These are phyloP conservation scores for Sclerodermus sp. DNA, from an alignment of 2,888 invertebrate species.

Conservation along the genomic window DNA sequence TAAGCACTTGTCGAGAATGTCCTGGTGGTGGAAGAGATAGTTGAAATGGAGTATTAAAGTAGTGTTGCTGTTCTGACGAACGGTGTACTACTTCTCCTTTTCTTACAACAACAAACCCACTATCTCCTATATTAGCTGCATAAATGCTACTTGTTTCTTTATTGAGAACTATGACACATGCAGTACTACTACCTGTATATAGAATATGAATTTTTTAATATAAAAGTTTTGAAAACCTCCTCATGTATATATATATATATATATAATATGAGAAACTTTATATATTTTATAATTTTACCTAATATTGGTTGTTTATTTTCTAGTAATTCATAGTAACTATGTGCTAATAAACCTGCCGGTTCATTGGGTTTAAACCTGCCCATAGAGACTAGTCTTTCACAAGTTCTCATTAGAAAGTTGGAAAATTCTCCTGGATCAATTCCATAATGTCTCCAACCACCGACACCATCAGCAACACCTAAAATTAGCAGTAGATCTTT, in stretches of 20 bases:
- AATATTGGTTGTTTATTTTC: conserved; percentile 90
- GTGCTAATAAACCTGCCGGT: conserved; percentile 86
- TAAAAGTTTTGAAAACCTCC: too few relatives aligned
- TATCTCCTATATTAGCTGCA: conserved; percentile 98
- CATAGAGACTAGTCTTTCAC: conserved; percentile 87
- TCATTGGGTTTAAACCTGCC: conserved; percentile 85
- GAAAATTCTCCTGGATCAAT: conserved; percentile 98
- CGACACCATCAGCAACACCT: conserved; percentile 99
- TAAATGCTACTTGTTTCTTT: conserved; percentile 87
- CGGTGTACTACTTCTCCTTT: conserved; percentile 85
- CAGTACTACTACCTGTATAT: conserved; percentile 88
- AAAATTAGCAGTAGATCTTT: conserved; percentile 5
- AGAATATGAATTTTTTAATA: neutral
- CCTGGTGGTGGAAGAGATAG: conserved; percentile 91
- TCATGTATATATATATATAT: too few relatives aligned
- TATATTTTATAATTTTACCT: conserved; percentile 62
- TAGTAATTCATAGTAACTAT: conserved; percentile 88
- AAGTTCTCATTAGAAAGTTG: conserved; percentile 89
- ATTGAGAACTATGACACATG: conserved; percentile 93
- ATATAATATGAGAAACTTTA: neutral
- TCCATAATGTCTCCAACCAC: conserved; percentile 97
- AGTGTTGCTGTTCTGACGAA: conserved; percentile 96
- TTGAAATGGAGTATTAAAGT: conserved; percentile 99
- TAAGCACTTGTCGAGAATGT: conserved; percentile 81
- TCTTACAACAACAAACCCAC: conserved; percentile 92